Conservation (phyloP, 2,113 vertebrate species). For the Physeter macrocephalus region DNA sequence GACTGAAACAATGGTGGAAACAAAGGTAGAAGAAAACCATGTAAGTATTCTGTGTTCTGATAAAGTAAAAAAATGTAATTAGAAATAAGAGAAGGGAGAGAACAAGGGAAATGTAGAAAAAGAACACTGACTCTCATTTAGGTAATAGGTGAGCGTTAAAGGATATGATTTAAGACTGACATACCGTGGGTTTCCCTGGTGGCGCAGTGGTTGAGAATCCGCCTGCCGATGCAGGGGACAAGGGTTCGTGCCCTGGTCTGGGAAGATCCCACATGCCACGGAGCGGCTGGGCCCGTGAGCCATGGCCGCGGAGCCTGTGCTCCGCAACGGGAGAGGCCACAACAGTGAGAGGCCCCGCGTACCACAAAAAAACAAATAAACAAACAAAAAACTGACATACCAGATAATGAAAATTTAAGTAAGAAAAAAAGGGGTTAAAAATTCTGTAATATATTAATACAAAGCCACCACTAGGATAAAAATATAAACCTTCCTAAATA, state of each 20-base stretch:
- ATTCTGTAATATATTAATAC: not conserved
- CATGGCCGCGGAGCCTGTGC: too few species aligned
- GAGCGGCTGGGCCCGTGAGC: too few species aligned
- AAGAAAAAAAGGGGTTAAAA: not conserved
- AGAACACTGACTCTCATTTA: not conserved
- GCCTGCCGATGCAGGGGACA: too few species aligned
- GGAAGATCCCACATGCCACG: too few species aligned
- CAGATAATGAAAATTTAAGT: not conserved
- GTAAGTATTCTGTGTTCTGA: not conserved
- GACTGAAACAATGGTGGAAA: not conserved
- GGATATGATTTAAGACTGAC: not conserved
- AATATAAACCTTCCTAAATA: not conserved
- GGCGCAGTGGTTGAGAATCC: too few species aligned
- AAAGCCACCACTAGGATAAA: not conserved
- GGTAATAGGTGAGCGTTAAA: not conserved
- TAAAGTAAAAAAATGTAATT: not conserved
- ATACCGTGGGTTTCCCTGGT: too few species aligned
- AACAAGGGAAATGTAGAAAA: not conserved
- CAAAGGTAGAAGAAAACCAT: not conserved
- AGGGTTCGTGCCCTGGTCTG: too few species aligned
- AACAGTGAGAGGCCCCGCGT: too few species aligned
- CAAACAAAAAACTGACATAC: too few species aligned
- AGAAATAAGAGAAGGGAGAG: not conserved
- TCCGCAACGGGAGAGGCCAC: too few species aligned
- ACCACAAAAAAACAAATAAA: too few species aligned